Percentiles rank a stretch among this genome's conserved stretches.
Conservation (phyloP, 2,888 invertebrate species). For the Ischnus inquisitorius region DNA sequence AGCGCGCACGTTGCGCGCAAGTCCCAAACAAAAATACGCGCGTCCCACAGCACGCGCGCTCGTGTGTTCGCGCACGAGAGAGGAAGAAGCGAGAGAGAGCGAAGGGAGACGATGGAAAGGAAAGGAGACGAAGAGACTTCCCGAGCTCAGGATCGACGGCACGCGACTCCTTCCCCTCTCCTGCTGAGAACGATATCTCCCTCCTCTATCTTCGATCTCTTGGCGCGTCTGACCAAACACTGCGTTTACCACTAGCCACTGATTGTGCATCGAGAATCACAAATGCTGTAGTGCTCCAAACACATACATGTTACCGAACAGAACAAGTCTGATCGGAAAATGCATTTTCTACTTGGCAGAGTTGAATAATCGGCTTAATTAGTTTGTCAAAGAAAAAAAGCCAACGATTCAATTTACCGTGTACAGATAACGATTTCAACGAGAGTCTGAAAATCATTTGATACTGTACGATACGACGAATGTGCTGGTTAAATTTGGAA, state of each 20-base stretch:
- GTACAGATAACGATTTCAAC: no score
- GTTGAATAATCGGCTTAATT: not conserved
- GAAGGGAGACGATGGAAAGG: not conserved
- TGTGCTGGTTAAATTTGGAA: no score
- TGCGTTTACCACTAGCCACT: not conserved
- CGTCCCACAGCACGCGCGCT: constrained; percentile 70
- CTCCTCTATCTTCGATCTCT: not conserved
- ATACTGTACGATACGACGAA: no score
- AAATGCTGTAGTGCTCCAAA: not conserved
- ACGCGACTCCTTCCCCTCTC: constrained; percentile 49
- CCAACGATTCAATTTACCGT: not conserved
- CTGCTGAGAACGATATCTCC: constrained; percentile 1
- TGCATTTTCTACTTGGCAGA: not conserved
- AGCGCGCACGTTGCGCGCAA: constrained; percentile 74
- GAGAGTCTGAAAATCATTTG: no score
- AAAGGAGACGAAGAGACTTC: not conserved
- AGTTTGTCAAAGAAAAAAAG: not conserved
- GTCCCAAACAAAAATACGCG: constrained; percentile 77
- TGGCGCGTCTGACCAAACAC: constrained; percentile 56
- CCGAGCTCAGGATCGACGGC: constrained; percentile 42
- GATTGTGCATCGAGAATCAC: not conserved
- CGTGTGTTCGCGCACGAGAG: constrained; percentile 59
- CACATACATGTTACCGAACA: not conserved
- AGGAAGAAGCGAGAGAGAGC: constrained; percentile 2
- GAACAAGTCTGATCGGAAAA: not conserved